These are phyloP conservation scores for Gymnothorax reevesii DNA, from an alignment of 2,797 vertebrate species.

Conservation along the genomic window DNA sequence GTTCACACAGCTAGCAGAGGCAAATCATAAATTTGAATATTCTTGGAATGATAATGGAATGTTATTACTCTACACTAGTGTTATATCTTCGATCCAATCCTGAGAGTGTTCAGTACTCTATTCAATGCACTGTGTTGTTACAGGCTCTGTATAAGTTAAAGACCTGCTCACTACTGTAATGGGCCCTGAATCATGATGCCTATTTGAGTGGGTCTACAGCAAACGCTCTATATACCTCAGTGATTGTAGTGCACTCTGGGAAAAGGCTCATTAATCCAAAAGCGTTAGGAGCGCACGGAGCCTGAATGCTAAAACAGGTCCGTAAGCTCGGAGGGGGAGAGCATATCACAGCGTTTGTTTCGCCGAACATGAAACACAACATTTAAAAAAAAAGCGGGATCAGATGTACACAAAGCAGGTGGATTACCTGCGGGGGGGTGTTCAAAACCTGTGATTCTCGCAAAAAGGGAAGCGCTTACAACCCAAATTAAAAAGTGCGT, in stretches of 20 bases:
- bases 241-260: conserved; percentile 1
- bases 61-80: too few species aligned
- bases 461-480: conserved; percentile 16
- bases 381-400: conserved; percentile 38
- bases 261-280: conserved; percentile 3
- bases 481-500: conserved; percentile 1
- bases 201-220: background rate
- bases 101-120: background rate
- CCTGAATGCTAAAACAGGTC: conserved; percentile 33
- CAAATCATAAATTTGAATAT: too few species aligned
- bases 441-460: conserved; percentile 15
- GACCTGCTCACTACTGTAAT: background rate
- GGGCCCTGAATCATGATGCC: background rate
- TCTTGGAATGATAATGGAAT: too few species aligned
- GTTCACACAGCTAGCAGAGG: too few species aligned
- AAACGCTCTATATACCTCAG: background rate
- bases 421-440: conserved; percentile 58
- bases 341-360: conserved; percentile 53
- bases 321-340: conserved; percentile 52
- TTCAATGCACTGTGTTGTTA: background rate
- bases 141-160: background rate
- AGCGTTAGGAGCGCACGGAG: background rate
- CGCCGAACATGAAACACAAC: conserved; percentile 51
- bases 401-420: conserved; percentile 50
- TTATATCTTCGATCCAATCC: too few species aligned